These are phyloP conservation scores for Cirrhinus mrigala DNA, from an alignment of 2,797 vertebrate species.

Conservation along the genomic window DNA sequence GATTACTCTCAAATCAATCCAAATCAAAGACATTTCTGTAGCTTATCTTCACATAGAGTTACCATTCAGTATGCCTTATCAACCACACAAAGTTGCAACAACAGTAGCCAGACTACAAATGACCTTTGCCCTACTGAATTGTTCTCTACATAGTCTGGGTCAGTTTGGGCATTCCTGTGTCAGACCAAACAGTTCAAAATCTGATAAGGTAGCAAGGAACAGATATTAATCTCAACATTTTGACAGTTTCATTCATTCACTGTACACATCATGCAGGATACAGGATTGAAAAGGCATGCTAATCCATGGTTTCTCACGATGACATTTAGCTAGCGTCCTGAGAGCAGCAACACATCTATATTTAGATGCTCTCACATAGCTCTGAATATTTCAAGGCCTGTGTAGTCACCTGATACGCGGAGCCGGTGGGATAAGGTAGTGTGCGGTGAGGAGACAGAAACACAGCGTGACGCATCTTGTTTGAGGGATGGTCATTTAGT, in stretches of 20 bases:
- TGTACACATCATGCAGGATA: not conserved
- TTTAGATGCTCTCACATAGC: slow-evolving; percentile 79
- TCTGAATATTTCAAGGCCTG: slow-evolving; percentile 78
- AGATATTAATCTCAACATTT: slow-evolving; percentile 16
- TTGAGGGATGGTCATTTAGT: slow-evolving; percentile 72
- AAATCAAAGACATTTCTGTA: not conserved
- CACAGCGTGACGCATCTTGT: slow-evolving; percentile 48
- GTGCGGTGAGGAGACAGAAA: slow-evolving; percentile 51
- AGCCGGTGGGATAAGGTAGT: slow-evolving; percentile 67
- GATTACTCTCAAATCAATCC: not conserved
- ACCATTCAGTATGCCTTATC: not conserved
- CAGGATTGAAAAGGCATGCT: not conserved
- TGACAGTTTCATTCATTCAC: not conserved
- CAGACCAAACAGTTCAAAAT: slow-evolving; percentile 18
- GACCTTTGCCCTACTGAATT: slow-evolving; percentile 53
- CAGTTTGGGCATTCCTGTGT: slow-evolving; percentile 1
- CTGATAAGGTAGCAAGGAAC: slow-evolving; percentile 20
- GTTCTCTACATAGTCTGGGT: slow-evolving; percentile 37
- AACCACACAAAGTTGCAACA: slow-evolving; percentile 34
- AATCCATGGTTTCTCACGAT: slow-evolving; percentile 52
- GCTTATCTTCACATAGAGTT: not conserved
- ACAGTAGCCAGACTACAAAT: slow-evolving; percentile 46
- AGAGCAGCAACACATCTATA: slow-evolving; percentile 73
- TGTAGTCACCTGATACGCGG: slow-evolving; percentile 75
- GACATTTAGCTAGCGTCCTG: slow-evolving; percentile 71